Conservation (phyloP, 2,797 vertebrate species). For the Rhinella marina region DNA sequence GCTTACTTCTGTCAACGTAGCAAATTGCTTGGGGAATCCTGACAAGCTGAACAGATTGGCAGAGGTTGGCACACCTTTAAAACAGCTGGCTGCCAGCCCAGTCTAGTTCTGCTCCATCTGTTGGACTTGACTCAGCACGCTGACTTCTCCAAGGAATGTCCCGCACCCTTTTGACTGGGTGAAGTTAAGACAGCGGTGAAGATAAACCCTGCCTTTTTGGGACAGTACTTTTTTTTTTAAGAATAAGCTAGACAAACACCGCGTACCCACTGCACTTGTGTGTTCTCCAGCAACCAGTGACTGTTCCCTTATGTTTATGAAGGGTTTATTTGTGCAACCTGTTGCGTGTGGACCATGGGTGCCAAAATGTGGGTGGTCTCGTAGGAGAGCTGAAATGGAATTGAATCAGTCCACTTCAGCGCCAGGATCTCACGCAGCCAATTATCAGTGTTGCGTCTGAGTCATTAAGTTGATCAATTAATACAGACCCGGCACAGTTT, state of each 20-base stretch:
- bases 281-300: background rate
- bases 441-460: conserved; percentile 16
- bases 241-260: background rate
- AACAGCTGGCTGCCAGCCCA: conserved; percentile 40
- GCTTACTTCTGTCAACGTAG: background rate
- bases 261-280: background rate
- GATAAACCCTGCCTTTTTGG: background rate
- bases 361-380: conserved; percentile 41
- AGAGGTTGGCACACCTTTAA: conserved; percentile 50
- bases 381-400: conserved; percentile 12
- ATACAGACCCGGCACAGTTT: background rate
- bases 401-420: background rate
- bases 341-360: conserved; percentile 36
- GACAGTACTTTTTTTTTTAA: background rate
- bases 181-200: background rate
- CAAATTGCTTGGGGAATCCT: conserved; percentile 25
- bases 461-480: conserved; percentile 31
- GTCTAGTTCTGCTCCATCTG: conserved; percentile 46
- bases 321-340: conserved; percentile 39
- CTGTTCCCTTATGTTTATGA: conserved; percentile 4
- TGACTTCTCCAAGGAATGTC: conserved; percentile 42
- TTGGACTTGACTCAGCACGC: conserved; percentile 50
- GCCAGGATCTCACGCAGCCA: conserved; percentile 12
- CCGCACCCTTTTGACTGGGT: conserved; percentile 36
- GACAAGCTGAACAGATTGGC: conserved; percentile 32